A percentile compares a stretch with the other conserved stretches of the same genome.
These are phyloP conservation scores for Trypoxylon attenuatum DNA, from an alignment of 2,888 invertebrate species.

Conservation along the genomic window DNA sequence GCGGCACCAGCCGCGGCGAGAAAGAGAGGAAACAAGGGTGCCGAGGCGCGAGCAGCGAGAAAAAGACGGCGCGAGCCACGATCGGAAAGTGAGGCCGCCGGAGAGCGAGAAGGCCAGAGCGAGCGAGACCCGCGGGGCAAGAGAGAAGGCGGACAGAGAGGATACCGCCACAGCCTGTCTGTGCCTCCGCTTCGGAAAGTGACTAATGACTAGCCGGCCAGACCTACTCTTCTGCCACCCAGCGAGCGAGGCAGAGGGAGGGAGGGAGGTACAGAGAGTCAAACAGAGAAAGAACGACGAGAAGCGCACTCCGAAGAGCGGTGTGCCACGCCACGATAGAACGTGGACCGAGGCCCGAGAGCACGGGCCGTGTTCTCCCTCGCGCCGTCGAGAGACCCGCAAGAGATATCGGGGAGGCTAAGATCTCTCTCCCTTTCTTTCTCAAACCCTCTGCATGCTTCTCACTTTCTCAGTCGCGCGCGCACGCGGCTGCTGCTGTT, in stretches of 20 bases:
- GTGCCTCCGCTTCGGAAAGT: constrained; percentile 75
- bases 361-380: constrained; percentile 16
- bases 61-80: constrained; percentile 18
- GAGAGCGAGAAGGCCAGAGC: constrained; percentile 3
- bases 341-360: neutral
- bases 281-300: too few species aligned
- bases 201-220: constrained; percentile 73
- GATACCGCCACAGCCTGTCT: constrained; percentile 70
- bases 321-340: constrained; percentile 6
- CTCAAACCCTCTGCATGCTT: too few species aligned
- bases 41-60: neutral
- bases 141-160: constrained; percentile 42
- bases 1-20: constrained; percentile 40
- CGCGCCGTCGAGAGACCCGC: constrained; percentile 7
- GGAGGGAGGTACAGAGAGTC: constrained; percentile 28
- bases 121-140: constrained; percentile 18
- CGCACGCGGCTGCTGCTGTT: constrained; percentile 48
- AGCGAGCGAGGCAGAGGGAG: constrained; percentile 60
- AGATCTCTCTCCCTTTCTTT: too few species aligned
- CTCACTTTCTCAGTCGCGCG: too few species aligned
- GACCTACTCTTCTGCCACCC: constrained; percentile 68
- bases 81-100: constrained; percentile 25
- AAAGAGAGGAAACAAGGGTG: constrained; percentile 22
- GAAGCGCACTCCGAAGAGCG: neutral
- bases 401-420: constrained; percentile 59